These are phyloP conservation scores for Prenolepis imparis DNA, from an alignment of 2,888 invertebrate genomes.

Conservation along the genomic window DNA sequence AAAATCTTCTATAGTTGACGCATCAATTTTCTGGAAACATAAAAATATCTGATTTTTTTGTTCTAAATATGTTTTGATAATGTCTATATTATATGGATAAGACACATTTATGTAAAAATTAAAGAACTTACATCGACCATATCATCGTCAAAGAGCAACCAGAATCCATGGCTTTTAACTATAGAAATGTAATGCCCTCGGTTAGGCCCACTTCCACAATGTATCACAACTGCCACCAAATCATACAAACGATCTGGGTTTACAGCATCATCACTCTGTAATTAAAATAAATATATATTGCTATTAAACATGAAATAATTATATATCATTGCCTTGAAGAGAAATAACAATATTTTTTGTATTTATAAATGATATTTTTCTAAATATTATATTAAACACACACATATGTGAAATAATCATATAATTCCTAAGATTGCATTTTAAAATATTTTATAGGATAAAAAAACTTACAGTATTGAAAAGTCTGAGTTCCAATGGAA, in stretches of 20 bases:
- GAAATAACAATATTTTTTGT: not conserved
- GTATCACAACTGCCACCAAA: conserved; percentile 99
- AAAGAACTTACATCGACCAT: conserved; percentile 96
- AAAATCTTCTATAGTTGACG: conserved; percentile 99
- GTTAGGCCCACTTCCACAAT: conserved; percentile 99
- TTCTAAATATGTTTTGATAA: conserved; percentile 27
- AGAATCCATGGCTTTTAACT: conserved; percentile 99
- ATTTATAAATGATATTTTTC: not conserved
- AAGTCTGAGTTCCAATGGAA: conserved; percentile 98
- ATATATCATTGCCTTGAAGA: not conserved
- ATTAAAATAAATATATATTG: conserved; percentile 26
- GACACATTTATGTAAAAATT: not conserved
- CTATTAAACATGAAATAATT: not conserved
- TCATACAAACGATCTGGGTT: conserved; percentile 99
- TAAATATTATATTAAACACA: not conserved
- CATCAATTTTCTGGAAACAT: conserved; percentile 97
- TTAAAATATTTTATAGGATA: not conserved
- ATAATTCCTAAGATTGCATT: not conserved
- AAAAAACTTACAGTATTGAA: conserved; percentile 95
- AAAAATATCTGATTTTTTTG: conserved; percentile 53
- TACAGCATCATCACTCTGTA: conserved; percentile 98
- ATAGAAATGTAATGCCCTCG: conserved; percentile 99
- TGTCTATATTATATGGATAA: conserved; percentile 73
- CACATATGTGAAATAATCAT: not conserved
- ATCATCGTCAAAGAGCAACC: conserved; percentile 99